A percentile compares a stretch with the other conserved stretches of the same genome.
Evolutionary conservation across 2,888 invertebrate genomes (phyloP).

Genomic region (Meandrusa payeni): DNA sequence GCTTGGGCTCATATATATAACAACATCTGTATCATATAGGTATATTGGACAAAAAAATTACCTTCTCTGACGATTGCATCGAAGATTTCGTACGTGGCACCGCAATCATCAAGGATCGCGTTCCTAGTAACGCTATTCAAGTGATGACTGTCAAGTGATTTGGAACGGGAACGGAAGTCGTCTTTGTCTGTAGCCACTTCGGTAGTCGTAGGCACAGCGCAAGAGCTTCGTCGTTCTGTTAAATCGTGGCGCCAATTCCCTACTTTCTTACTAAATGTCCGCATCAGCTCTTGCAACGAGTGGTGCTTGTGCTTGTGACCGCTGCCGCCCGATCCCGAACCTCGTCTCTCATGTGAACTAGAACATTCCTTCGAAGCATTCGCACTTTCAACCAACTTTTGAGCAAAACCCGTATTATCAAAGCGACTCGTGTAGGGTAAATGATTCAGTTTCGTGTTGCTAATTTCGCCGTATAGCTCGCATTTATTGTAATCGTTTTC

Average conservation of each 20-base stretch:
- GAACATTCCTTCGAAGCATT: slow-evolving; percentile 40
- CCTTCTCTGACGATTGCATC: slow-evolving; percentile 85
- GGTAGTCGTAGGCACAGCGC: slow-evolving; percentile 69
- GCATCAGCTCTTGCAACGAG: slow-evolving; percentile 88
- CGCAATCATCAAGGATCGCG: slow-evolving; percentile 86
- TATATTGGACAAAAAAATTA: slow-evolving; percentile 42
- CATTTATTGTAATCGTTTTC: slow-evolving; percentile 74
- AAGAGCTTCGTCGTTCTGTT: slow-evolving; percentile 67
- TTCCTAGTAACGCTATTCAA: slow-evolving; percentile 55
- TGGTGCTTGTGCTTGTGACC: slow-evolving; percentile 80
- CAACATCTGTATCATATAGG: no score
- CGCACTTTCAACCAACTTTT: slow-evolving; percentile 59
- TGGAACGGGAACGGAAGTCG: slow-evolving; percentile 88
- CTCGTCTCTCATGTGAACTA: slow-evolving; percentile 48
- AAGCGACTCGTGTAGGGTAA: slow-evolving; percentile 47
- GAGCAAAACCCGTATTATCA: slow-evolving; percentile 69
- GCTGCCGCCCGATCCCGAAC: slow-evolving; percentile 58
- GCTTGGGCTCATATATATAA: no score
- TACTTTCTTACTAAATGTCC: slow-evolving; percentile 87
- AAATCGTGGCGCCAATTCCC: slow-evolving; percentile 85
- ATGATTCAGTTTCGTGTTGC: slow-evolving; percentile 56
- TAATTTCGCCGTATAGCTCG: slow-evolving; percentile 72
- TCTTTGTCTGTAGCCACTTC: slow-evolving; percentile 75
- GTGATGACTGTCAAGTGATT: slow-evolving; percentile 85
- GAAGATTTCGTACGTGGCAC: slow-evolving; percentile 90